Percentiles rank a stretch among this genome's conserved stretches.
Conservation (phyloP, 2,113 vertebrate genomes). For the Grammomys dolichurus region DNA sequence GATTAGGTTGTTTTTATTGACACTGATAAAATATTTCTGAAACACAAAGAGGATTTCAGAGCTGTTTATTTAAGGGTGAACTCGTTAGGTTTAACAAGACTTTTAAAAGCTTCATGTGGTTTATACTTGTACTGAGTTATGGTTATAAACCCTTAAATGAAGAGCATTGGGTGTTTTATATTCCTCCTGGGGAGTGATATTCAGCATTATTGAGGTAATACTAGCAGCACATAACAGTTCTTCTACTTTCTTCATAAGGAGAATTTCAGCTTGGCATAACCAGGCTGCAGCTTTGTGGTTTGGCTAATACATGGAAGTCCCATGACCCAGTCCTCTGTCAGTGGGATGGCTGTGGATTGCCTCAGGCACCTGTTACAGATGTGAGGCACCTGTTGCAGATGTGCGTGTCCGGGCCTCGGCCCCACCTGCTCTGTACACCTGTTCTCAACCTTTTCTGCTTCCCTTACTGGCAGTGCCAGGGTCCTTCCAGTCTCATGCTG, state of each 20-base stretch:
- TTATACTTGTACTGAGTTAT: neutral
- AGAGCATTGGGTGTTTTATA: neutral
- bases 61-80: neutral
- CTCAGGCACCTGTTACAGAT: neutral
- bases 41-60: slow-evolving; percentile 8
- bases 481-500: neutral
- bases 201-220: neutral
- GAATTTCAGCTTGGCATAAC: neutral
- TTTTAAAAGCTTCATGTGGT: neutral
- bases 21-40: neutral
- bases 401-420: neutral
- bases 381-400: neutral
- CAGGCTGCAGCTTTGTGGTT: neutral
- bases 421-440: neutral
- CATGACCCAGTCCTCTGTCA: neutral
- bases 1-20: neutral
- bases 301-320: neutral
- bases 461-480: neutral
- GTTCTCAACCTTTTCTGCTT: neutral
- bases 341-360: neutral
- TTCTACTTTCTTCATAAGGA: neutral
- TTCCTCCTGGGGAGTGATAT: neutral
- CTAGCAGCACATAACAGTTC: neutral
- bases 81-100: neutral
- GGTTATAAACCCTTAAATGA: neutral